A percentile compares a stretch with the other conserved stretches of the same genome.
phyloP scores from a whole-genome alignment of 2,888 invertebrate genomes.

The Eristalinus aeneus region DNA sequence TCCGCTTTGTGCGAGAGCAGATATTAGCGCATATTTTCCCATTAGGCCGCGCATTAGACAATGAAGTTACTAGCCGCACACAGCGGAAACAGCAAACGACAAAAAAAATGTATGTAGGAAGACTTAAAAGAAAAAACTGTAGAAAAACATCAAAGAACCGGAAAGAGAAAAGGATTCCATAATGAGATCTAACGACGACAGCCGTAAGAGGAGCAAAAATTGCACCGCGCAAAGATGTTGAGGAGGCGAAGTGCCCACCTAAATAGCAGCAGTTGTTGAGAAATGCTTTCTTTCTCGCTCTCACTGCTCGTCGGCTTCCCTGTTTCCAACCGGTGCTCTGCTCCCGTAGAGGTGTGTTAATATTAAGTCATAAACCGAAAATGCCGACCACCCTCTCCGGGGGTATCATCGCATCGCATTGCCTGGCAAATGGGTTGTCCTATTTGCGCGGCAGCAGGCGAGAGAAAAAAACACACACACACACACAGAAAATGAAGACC shows the following conservation, averaged over 20 bases:
- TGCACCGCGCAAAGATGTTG: constrained; percentile 35
- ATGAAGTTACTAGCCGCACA: constrained; percentile 61
- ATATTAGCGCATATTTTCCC: constrained; percentile 65
- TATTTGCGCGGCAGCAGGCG: constrained; percentile 18
- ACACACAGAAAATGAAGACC: not conserved
- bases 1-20: constrained; percentile 47
- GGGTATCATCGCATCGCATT: constrained; percentile 30
- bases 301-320: constrained; percentile 12
- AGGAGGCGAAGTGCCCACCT: constrained; percentile 16
- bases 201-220: constrained; percentile 65
- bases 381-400: constrained; percentile 55
- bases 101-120: too few species aligned
- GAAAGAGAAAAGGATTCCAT: constrained; percentile 64
- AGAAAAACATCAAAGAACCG: not conserved
- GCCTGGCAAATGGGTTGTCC: constrained; percentile 36
- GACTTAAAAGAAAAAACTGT: not conserved
- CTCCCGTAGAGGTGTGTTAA: constrained; percentile 58
- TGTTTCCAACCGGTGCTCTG: constrained; percentile 16
- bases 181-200: constrained; percentile 73
- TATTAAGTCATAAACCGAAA: constrained; percentile 67
- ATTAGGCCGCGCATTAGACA: constrained; percentile 65
- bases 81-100: constrained; percentile 9
- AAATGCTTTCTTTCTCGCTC: constrained; percentile 44
- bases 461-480: constrained; percentile 12
- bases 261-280: constrained; percentile 31